Evolutionary conservation across 37 sponge, comb jelly and placozoan species (phyloP).

Genomic region (Cladorhizidae sp.): DNA sequence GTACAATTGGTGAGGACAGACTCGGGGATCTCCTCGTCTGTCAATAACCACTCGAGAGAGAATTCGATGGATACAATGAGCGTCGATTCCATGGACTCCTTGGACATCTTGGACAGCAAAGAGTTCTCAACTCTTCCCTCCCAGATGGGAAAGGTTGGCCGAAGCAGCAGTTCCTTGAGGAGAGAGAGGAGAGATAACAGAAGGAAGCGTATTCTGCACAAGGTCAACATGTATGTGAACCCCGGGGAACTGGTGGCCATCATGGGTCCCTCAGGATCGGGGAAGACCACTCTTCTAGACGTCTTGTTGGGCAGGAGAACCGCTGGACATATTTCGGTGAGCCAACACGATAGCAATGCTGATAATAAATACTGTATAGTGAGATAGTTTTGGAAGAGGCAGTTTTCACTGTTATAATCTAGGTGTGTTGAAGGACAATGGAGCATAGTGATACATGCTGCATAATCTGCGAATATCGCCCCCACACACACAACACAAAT

Average conservation of each 20-base stretch:
- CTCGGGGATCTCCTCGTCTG: conserved; percentile 25
- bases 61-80: not conserved
- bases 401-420: not conserved
- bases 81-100: not conserved
- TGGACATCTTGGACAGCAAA: not conserved
- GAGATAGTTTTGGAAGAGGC: too few relatives aligned
- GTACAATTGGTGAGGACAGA: conserved; percentile 8
- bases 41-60: not conserved
- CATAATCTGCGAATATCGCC: too few relatives aligned
- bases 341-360: too few relatives aligned
- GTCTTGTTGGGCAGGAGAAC: conserved; percentile 55
- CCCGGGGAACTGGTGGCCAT: conserved; percentile 81
- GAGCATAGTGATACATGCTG: too few relatives aligned
- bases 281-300: conserved; percentile 81
- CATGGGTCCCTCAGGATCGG: conserved; percentile 86
- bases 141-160: not conserved
- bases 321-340: conserved; percentile 40
- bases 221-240: conserved; percentile 80
- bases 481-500: too few relatives aligned
- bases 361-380: too few relatives aligned
- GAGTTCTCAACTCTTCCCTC: not conserved
- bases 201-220: conserved; percentile 47
- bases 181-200: not conserved
- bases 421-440: not conserved
- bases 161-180: not conserved